Evolutionary conservation across 2,888 invertebrate genomes (phyloP).

Genomic region (Calameuta idolon): DNA sequence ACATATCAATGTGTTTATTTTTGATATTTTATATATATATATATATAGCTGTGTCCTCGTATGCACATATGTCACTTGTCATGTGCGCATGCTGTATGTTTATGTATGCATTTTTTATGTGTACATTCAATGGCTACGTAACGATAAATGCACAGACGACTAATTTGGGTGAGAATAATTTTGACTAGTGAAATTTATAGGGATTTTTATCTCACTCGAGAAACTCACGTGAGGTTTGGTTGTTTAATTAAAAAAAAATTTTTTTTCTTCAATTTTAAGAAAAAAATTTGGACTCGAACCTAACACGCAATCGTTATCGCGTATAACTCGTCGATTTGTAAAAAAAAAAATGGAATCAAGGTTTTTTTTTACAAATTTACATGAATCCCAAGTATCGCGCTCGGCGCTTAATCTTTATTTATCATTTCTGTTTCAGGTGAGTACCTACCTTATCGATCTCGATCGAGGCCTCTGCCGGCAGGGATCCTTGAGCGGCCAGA

Average conservation of each 20-base stretch:
- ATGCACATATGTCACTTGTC: neutral
- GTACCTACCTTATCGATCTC: constrained; percentile 1
- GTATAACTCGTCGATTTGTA: neutral
- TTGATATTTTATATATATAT: neutral
- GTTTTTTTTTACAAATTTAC: neutral
- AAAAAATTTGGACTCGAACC: too few relatives aligned
- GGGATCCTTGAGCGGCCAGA: constrained; percentile 6
- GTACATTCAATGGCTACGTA: neutral
- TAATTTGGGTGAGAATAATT: neutral
- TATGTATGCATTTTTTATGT: neutral
- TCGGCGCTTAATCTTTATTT: constrained; percentile 4
- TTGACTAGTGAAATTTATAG: neutral
- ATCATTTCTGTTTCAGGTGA: constrained; percentile 9
- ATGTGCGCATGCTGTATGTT: neutral
- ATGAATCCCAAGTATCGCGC: neutral
- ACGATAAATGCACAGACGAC: neutral
- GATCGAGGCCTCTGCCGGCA: constrained; percentile 6
- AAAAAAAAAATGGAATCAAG: neutral
- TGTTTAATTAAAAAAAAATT: too few relatives aligned
- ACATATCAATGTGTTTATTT: neutral
- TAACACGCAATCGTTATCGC: neutral
- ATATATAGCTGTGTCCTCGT: neutral
- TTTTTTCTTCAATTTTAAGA: too few relatives aligned
- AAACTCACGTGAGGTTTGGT: too few relatives aligned
- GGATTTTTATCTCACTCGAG: neutral